Percentiles rank a stretch among this genome's conserved stretches.
These are phyloP conservation scores for Scaptomyza tumidula DNA, from an alignment of 2,888 invertebrate species.

Conservation along the genomic window DNA sequence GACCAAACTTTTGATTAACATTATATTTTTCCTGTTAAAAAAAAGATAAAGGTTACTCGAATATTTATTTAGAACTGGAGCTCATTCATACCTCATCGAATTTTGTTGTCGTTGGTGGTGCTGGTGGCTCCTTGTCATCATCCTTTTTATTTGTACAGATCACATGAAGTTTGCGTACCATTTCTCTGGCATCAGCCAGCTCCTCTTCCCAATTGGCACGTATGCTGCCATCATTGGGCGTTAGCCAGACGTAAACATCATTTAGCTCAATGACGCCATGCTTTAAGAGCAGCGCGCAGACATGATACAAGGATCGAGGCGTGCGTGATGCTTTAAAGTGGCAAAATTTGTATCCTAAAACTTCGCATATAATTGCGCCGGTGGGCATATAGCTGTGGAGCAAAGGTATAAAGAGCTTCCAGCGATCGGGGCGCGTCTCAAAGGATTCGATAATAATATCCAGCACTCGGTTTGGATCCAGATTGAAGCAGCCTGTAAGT, in stretches of 20 bases:
- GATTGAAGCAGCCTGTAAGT: conserved; percentile 95
- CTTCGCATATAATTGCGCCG: conserved; percentile 94
- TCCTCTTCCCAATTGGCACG: conserved; percentile 92
- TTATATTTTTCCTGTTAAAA: conserved; percentile 80
- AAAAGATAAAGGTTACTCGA: background rate
- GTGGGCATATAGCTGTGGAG: conserved; percentile 95
- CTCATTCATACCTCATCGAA: conserved; percentile 87
- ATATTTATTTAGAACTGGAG: background rate
- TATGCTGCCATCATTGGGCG: conserved; percentile 93
- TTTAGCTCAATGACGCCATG: conserved; percentile 93
- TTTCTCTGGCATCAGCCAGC: conserved; percentile 92
- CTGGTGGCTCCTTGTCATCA: conserved; percentile 89
- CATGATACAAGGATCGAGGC: conserved; percentile 93
- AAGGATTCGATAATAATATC: conserved; percentile 98
- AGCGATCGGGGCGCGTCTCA: conserved; percentile 92
- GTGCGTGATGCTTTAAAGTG: conserved; percentile 87
- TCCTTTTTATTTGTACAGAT: conserved; percentile 90
- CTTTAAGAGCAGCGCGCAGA: conserved; percentile 95
- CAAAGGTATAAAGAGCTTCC: conserved; percentile 93
- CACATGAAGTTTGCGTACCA: conserved; percentile 93
- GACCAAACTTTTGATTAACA: conserved; percentile 95
- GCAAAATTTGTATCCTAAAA: conserved; percentile 96
- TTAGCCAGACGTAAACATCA: conserved; percentile 95
- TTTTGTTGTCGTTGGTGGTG: conserved; percentile 89
- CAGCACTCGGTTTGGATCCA: conserved; percentile 98